A percentile compares a stretch with the other conserved stretches of the same genome.
phyloP scores from a whole-genome alignment of 2,797 vertebrate species.

The Lithobates sylvaticus region DNA sequence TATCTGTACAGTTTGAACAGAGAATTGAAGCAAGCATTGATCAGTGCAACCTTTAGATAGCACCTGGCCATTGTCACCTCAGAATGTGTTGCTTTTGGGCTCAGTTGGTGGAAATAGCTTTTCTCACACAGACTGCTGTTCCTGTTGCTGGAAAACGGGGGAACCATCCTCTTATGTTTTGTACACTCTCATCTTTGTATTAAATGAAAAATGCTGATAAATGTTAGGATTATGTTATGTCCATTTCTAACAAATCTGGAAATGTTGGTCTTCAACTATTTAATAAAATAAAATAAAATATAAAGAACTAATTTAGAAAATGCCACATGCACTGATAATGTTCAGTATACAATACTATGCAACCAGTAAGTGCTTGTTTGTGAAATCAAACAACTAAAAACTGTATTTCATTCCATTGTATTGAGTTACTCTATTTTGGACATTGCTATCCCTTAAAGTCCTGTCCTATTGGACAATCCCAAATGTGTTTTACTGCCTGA shows the following conservation, averaged over 20 bases:
- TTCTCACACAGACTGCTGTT: constrained; percentile 21
- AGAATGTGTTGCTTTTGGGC: constrained; percentile 52
- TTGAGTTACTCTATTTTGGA: too few relatives aligned
- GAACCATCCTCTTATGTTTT: constrained; percentile 5
- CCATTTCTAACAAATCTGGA: neutral
- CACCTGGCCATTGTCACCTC: constrained; percentile 55
- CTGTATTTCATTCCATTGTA: too few relatives aligned
- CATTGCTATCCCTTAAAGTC: too few relatives aligned
- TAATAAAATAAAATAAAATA: too few relatives aligned
- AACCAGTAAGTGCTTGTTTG: too few relatives aligned
- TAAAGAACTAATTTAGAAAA: too few relatives aligned
- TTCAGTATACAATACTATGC: too few relatives aligned
- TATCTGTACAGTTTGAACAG: constrained; percentile 35
- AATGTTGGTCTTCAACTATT: neutral
- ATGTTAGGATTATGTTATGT: neutral
- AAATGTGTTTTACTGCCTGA: too few relatives aligned
- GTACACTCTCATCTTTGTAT: constrained; percentile 38
- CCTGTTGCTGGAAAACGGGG: constrained; percentile 35
- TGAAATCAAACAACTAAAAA: too few relatives aligned
- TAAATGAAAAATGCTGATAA: constrained; percentile 46
- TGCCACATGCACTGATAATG: too few relatives aligned
- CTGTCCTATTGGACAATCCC: too few relatives aligned
- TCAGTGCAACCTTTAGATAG: constrained; percentile 47
- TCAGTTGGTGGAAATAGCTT: constrained; percentile 47
- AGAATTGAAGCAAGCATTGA: constrained; percentile 41